Conservation (phyloP, 2,888 invertebrate species). For the Agonopterix alstromeriana region DNA sequence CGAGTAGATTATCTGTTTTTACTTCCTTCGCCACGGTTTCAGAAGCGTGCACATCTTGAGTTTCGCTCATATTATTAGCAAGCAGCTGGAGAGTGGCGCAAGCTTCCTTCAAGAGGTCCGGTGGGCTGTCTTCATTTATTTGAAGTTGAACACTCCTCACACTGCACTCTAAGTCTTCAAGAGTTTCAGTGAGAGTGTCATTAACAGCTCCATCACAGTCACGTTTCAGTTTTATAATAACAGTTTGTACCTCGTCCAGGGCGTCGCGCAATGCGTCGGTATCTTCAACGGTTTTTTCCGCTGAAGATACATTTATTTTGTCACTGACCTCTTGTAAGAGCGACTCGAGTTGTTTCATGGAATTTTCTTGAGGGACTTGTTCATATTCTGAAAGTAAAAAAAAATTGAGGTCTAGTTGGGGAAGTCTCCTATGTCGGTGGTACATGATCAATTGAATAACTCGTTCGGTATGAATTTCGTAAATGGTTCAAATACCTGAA, state of each 20-base stretch:
- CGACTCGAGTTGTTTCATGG: slow-evolving; percentile 37
- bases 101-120: slow-evolving; percentile 54
- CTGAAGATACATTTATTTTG: slow-evolving; percentile 29
- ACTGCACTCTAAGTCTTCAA: slow-evolving; percentile 71
- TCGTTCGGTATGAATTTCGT: too few species aligned
- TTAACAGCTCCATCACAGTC: slow-evolving; percentile 49
- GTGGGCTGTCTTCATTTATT: slow-evolving; percentile 57
- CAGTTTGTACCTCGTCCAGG: slow-evolving; percentile 65
- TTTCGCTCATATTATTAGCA: slow-evolving; percentile 46
- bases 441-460: too few species aligned
- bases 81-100: slow-evolving; percentile 56
- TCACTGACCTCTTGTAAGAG: slow-evolving; percentile 49
- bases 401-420: too few species aligned
- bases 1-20: slow-evolving; percentile 25
- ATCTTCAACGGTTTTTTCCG: slow-evolving; percentile 28
- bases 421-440: too few species aligned
- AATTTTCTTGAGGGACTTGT: slow-evolving; percentile 22
- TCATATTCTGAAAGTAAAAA: slow-evolving; percentile 11
- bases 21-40: slow-evolving; percentile 18
- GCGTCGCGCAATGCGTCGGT: slow-evolving; percentile 44
- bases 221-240: slow-evolving; percentile 60
- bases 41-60: slow-evolving; percentile 25
- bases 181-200: slow-evolving; percentile 63
- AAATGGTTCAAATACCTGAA: too few species aligned
- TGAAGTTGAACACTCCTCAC: slow-evolving; percentile 69